Conservation (phyloP, 2,113 vertebrate genomes). For the Clinocottus analis region DNA sequence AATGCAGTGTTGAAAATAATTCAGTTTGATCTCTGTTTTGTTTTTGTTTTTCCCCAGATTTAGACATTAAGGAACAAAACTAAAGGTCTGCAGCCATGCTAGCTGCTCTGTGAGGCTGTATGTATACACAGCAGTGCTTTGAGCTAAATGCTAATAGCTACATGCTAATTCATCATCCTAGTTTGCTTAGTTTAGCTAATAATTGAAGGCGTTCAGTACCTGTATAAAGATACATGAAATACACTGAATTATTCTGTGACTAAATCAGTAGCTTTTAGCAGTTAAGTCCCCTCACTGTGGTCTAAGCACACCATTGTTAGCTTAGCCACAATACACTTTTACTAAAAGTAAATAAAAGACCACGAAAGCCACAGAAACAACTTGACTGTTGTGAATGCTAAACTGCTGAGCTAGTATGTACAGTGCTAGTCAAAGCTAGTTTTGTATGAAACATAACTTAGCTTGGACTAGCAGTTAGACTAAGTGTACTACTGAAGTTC, state of each 20-base stretch:
- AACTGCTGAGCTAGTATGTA: neutral
- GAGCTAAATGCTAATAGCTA: neutral
- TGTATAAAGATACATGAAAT: neutral
- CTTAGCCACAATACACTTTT: neutral
- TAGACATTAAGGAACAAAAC: neutral
- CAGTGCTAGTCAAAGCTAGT: neutral
- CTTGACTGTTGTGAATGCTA: neutral
- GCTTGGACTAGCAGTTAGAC: neutral
- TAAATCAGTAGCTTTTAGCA: neutral
- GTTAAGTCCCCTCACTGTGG: too few species aligned
- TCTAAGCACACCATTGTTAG: neutral
- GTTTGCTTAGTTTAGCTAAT: neutral
- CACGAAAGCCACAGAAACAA: neutral
- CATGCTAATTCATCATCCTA: neutral
- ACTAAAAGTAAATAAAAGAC: too few species aligned
- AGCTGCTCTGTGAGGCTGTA: neutral
- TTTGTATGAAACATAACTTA: neutral
- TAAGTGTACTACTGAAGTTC: neutral
- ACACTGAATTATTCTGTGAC: neutral
- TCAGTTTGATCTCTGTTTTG: constrained; percentile 44
- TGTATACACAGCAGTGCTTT: neutral
- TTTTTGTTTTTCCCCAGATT: neutral
- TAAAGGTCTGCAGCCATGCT: neutral
- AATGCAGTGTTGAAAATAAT: constrained; percentile 31
- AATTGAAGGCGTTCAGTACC: neutral